Conservation (phyloP, 2,113 vertebrate genomes). For the Paralichthys olivaceus region DNA sequence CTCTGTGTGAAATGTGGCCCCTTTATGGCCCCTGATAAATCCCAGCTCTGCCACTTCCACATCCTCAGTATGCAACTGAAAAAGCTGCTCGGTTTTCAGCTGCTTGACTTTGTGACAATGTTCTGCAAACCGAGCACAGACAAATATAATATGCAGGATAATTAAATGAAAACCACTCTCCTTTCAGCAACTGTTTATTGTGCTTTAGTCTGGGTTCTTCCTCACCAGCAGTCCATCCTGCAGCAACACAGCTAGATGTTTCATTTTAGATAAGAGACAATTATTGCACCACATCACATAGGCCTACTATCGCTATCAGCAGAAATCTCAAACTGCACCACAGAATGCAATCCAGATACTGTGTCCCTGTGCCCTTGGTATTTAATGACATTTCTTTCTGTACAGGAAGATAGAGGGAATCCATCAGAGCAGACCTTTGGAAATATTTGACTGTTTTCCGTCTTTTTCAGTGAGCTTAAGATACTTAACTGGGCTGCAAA, state of each 20-base stretch:
- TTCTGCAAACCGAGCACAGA: not conserved
- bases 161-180: not conserved
- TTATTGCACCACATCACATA: slow-evolving; percentile 65
- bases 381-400: slow-evolving; percentile 73
- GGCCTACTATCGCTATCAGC: slow-evolving; percentile 49
- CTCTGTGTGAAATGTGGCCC: too few relatives aligned
- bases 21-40: too few relatives aligned
- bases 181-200: slow-evolving; percentile 11
- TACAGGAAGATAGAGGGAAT: slow-evolving; percentile 59
- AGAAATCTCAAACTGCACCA: slow-evolving; percentile 58
- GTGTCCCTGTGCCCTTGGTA: slow-evolving; percentile 68
- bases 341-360: slow-evolving; percentile 61
- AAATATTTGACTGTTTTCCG: slow-evolving; percentile 29
- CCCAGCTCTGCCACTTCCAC: too few relatives aligned
- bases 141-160: not conserved
- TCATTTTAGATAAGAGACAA: slow-evolving; percentile 77
- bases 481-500: slow-evolving; percentile 20
- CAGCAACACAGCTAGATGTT: slow-evolving; percentile 50
- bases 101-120: not conserved
- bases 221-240: slow-evolving; percentile 17
- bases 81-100: not conserved
- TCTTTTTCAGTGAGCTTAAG: slow-evolving; percentile 3
- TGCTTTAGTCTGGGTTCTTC: slow-evolving; percentile 5
- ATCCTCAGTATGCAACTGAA: not conserved
- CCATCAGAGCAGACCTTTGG: slow-evolving; percentile 45